Evolutionary conservation across 2,113 vertebrate genomes (phyloP).

Genomic region (Okapia johnstoni): DNA sequence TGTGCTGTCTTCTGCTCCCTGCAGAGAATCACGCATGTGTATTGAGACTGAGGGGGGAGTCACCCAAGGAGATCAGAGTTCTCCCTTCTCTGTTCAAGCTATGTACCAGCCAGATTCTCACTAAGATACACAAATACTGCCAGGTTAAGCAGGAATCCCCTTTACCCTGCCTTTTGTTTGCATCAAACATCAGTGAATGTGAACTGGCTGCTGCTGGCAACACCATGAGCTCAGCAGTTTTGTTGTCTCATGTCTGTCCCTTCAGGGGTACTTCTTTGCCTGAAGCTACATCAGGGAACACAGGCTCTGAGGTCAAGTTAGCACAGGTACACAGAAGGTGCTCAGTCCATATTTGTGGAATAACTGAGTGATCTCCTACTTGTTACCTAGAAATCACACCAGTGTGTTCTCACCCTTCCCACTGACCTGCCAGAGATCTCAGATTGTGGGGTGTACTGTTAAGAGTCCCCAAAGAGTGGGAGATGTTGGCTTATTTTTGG

Average conservation of each 20-base stretch:
- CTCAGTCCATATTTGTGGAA: not conserved
- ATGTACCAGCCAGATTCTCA: not conserved
- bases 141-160: not conserved
- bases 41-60: accelerated
- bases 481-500: not conserved
- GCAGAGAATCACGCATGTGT: not conserved
- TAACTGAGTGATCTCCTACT: not conserved
- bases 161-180: not conserved
- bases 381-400: not conserved
- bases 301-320: not conserved
- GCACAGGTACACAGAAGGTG: not conserved
- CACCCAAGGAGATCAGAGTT: too few species aligned
- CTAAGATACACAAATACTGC: not conserved
- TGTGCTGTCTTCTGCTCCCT: accelerated
- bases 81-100: not conserved
- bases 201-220: not conserved
- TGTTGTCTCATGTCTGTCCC: not conserved
- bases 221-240: not conserved
- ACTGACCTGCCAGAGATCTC: not conserved
- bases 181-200: not conserved
- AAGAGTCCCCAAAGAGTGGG: not conserved
- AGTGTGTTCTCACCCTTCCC: not conserved
- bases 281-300: not conserved
- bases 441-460: not conserved
- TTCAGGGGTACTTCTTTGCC: not conserved